These are phyloP conservation scores for Aphelenchoides besseyi DNA, from an alignment of 1,140 invertebrate species.

Conservation along the genomic window DNA sequence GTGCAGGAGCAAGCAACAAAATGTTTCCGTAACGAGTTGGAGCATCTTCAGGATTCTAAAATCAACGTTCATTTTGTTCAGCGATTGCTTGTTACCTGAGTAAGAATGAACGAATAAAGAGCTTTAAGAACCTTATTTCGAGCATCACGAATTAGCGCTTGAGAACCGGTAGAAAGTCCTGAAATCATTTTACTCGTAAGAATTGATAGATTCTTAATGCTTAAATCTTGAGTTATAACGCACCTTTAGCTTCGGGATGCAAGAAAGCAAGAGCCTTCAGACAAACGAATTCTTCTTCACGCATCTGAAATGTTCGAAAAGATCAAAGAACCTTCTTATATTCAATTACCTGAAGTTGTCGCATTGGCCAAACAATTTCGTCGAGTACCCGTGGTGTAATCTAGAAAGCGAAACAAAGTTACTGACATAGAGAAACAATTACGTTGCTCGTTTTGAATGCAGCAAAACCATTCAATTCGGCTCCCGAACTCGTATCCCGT, in stretches of 20 bases:
- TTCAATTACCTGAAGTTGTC: slow-evolving; percentile 35
- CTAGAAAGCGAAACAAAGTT: no score
- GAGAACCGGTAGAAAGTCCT: slow-evolving; percentile 44
- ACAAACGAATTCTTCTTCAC: slow-evolving; percentile 61
- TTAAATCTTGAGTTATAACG: no score
- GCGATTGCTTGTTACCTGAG: no score
- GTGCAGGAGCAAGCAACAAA: slow-evolving; percentile 56
- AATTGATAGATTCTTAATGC: no score
- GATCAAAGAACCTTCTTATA: neutral
- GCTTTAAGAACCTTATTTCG: slow-evolving; percentile 60
- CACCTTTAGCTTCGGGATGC: slow-evolving; percentile 62
- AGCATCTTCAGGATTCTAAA: slow-evolving; percentile 56
- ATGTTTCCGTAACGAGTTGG: slow-evolving; percentile 61
- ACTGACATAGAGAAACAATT: slow-evolving; percentile 15
- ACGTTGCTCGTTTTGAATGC: slow-evolving; percentile 54
- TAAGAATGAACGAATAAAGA: slow-evolving; percentile 57
- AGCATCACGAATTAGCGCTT: slow-evolving; percentile 55
- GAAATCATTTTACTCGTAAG: no score
- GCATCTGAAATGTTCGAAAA: slow-evolving; percentile 43
- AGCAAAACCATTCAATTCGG: slow-evolving; percentile 54
- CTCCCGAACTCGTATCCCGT: slow-evolving; percentile 28
- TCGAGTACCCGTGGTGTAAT: slow-evolving; percentile 57
- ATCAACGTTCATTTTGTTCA: no score
- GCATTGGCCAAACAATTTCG: slow-evolving; percentile 62
- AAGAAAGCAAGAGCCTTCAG: slow-evolving; percentile 60